Conservation (phyloP, 2,113 vertebrate genomes). For the Montifringilla adamsi region DNA sequence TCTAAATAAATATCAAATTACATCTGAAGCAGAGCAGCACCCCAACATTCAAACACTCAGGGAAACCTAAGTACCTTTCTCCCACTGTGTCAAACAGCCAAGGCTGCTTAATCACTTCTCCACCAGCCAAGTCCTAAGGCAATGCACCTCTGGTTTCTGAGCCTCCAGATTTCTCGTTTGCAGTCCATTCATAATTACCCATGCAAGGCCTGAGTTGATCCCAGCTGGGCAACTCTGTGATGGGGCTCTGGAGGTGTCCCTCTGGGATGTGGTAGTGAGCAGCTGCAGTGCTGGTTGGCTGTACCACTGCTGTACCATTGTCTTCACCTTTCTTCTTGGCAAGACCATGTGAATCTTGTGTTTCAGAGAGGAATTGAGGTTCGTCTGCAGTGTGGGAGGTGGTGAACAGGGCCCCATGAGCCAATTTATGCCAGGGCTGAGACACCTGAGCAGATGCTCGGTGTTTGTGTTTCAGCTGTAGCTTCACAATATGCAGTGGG, state of each 20-base stretch:
- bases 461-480: not conserved
- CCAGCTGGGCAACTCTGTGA: not conserved
- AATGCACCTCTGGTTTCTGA: not conserved
- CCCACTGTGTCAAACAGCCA: not conserved
- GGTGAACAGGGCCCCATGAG: not conserved
- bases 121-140: not conserved
- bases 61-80: not conserved
- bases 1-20: not conserved
- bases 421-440: not conserved
- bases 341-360: accelerated
- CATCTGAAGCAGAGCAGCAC: not conserved
- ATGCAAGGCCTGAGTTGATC: not conserved
- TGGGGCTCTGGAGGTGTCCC: not conserved
- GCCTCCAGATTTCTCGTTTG: not conserved
- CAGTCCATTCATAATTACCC: not conserved
- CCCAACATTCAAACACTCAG: not conserved
- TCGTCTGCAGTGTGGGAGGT: not conserved
- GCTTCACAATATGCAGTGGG: not conserved
- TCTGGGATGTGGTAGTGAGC: not conserved
- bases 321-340: not conserved
- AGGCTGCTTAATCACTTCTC: not conserved
- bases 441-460: not conserved
- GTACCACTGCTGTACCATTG: not conserved
- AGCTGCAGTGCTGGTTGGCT: not conserved
- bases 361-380: not conserved